These are phyloP conservation scores for Cepaea hortensis DNA, from an alignment of 2,888 invertebrate species.

Conservation along the genomic window DNA sequence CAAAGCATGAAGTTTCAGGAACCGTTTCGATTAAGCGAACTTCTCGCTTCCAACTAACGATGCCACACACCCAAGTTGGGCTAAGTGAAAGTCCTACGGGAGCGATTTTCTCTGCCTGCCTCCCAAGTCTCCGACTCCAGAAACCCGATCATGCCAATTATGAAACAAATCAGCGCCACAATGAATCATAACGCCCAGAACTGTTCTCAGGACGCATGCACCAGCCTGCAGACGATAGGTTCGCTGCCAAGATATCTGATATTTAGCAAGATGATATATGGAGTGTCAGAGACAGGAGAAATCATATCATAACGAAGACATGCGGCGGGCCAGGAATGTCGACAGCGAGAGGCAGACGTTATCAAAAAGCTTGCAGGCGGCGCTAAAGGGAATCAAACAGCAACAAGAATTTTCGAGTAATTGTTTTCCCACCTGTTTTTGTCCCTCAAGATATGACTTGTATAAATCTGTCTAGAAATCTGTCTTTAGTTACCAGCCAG, in stretches of 20 bases:
- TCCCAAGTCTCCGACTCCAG: slow-evolving; percentile 9
- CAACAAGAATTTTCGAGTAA: slow-evolving; percentile 20
- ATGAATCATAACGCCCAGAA: slow-evolving; percentile 31
- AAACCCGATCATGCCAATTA: slow-evolving; percentile 37
- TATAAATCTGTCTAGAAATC: slow-evolving; percentile 8
- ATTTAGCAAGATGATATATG: slow-evolving; percentile 36
- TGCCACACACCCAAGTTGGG: background rate
- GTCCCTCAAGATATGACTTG: slow-evolving; percentile 36
- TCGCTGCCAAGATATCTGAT: slow-evolving; percentile 21
- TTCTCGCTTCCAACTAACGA: background rate
- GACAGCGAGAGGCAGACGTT: background rate
- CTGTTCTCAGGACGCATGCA: background rate
- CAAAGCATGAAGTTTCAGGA: background rate
- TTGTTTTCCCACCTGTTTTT: slow-evolving; percentile 40
- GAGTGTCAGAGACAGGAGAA: background rate
- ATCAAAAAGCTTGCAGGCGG: slow-evolving; percentile 32
- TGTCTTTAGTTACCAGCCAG: slow-evolving; percentile 1
- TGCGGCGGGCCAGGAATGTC: slow-evolving; percentile 23
- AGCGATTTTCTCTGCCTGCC: slow-evolving; percentile 17
- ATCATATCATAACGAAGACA: slow-evolving; percentile 29
- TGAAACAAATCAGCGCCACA: slow-evolving; percentile 40
- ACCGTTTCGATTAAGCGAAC: slow-evolving; percentile 13
- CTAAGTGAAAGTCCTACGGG: background rate
- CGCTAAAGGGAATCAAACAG: slow-evolving; percentile 14
- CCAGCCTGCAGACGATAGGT: background rate